Evolutionary conservation across 2,888 invertebrate species (phyloP).

Genomic region (Caenorhabditis afra): DNA sequence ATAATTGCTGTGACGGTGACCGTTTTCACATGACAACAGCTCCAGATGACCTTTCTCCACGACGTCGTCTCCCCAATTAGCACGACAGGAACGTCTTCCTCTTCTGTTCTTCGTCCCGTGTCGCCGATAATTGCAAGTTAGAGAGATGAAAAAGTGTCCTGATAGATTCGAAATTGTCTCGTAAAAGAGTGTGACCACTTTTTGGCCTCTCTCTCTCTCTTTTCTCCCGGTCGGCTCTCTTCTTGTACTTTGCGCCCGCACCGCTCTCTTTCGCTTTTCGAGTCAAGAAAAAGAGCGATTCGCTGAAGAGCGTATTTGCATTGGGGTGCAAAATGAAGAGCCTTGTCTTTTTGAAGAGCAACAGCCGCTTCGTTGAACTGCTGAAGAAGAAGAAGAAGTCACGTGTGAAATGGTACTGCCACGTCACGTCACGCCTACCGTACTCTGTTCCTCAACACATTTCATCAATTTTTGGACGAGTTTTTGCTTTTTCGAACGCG

Average conservation of each 20-base stretch:
- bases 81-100: constrained; percentile 17
- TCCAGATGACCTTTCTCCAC: constrained; percentile 47
- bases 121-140: constrained; percentile 37
- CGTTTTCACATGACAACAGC: constrained; percentile 46
- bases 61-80: constrained; percentile 33
- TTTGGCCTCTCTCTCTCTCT: constrained; percentile 1
- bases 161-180: constrained; percentile 12
- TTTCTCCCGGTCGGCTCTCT: neutral
- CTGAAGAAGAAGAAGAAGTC: no score
- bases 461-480: neutral
- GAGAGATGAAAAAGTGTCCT: constrained; percentile 11
- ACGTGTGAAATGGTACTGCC: no score
- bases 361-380: no score
- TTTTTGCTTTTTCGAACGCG: neutral
- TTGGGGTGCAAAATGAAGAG: neutral
- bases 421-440: no score
- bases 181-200: neutral
- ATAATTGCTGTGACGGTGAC: constrained; percentile 40
- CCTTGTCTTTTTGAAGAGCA: constrained; percentile 6
- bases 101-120: constrained; percentile 5
- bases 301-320: no score
- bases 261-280: no score
- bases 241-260: constrained; percentile 12
- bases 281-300: no score
- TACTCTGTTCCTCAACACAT: no score